phyloP scores from a whole-genome alignment of 1,140 invertebrate species.

The Lucilia cuprina region DNA sequence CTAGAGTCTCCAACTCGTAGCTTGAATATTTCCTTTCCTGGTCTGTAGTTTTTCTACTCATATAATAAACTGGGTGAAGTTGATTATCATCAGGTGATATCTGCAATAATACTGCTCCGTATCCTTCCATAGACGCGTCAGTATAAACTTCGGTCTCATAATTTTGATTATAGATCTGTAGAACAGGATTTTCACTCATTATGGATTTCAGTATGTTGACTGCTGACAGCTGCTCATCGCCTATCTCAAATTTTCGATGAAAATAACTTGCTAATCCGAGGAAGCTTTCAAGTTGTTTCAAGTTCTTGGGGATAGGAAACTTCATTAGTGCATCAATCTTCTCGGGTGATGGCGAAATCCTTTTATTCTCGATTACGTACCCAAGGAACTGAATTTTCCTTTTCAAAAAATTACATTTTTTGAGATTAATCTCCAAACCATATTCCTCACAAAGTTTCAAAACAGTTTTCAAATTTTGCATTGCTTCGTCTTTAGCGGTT shows the following conservation, averaged over 20 bases:
- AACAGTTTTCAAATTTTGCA: background rate
- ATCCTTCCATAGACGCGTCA: conserved; percentile 37
- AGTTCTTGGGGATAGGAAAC: conserved; percentile 12
- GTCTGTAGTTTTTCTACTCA: conserved; percentile 54
- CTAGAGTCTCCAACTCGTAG: conserved; percentile 46
- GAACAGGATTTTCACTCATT: too few relatives aligned
- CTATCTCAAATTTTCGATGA: background rate
- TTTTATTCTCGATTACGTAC: conserved; percentile 12
- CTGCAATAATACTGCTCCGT: conserved; percentile 52
- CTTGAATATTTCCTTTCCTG: conserved; percentile 59
- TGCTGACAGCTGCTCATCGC: background rate
- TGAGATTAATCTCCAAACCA: background rate
- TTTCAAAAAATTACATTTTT: background rate
- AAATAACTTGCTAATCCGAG: conserved; percentile 40
- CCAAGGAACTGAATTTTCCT: conserved; percentile 3
- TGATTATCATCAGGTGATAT: background rate
- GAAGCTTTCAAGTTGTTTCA: conserved; percentile 1
- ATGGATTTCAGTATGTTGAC: background rate
- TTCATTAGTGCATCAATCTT: conserved; percentile 14
- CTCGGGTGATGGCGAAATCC: too few relatives aligned
- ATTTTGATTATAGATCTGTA: background rate
- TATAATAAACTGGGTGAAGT: conserved; percentile 38
- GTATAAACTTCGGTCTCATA: background rate
- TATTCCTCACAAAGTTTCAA: background rate
- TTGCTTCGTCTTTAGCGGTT: background rate